Evolutionary conservation across 2,888 invertebrate species (phyloP).

Genomic region (Xylota segnis): DNA sequence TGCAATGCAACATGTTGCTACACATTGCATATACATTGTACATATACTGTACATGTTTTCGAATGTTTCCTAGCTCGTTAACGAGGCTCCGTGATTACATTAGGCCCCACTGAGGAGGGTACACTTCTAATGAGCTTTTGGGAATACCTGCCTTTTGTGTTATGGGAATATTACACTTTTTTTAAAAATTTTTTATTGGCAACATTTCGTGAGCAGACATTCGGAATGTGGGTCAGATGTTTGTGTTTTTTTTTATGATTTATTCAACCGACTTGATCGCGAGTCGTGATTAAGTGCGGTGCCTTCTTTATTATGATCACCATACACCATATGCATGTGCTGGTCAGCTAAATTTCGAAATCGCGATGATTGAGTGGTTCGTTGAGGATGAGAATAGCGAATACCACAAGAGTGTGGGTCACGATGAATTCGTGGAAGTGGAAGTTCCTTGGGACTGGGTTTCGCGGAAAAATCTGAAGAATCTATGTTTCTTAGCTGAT

Average conservation of each 20-base stretch:
- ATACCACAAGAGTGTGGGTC: conserved; percentile 8
- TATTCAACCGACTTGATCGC: conserved; percentile 10
- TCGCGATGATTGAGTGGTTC: conserved; percentile 32
- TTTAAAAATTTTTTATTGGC: neutral
- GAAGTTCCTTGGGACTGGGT: neutral
- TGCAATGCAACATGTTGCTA: conserved; percentile 47
- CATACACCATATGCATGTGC: conserved; percentile 8
- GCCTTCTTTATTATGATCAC: conserved; percentile 20
- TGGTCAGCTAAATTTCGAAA: conserved; percentile 44
- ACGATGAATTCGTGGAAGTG: conserved; percentile 8
- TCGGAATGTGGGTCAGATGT: conserved; percentile 48
- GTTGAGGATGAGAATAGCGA: conserved; percentile 6
- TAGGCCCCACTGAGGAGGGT: neutral
- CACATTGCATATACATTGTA: neutral
- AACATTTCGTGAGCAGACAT: conserved; percentile 12
- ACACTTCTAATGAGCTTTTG: conserved; percentile 29
- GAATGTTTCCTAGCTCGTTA: conserved; percentile 1
- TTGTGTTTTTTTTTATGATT: neutral
- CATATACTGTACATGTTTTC: neutral
- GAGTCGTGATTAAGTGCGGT: conserved; percentile 49
- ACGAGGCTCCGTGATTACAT: neutral
- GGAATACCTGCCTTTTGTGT: neutral
- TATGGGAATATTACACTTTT: conserved; percentile 15
- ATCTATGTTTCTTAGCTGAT: neutral
- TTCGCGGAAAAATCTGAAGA: neutral